phyloP scores from a whole-genome alignment of 1,140 invertebrate genomes.

The Tetramorium parvispinum region DNA sequence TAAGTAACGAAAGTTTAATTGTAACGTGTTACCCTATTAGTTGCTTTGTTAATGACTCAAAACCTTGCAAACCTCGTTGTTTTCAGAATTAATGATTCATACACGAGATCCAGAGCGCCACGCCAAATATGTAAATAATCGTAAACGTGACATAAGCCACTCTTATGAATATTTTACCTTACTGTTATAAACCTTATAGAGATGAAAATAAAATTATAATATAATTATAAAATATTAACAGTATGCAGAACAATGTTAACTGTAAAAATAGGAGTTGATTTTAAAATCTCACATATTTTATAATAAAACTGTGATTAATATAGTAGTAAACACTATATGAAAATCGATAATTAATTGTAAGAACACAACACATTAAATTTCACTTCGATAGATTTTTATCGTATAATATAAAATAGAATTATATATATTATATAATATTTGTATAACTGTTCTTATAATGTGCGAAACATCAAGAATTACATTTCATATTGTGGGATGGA shows the following conservation, averaged over 20 bases:
- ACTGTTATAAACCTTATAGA: background rate
- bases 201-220: background rate
- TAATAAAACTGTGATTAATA: background rate
- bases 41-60: conserved; percentile 39
- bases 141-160: background rate
- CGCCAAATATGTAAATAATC: conserved; percentile 41
- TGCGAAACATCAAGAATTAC: no score
- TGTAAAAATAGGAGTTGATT: background rate
- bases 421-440: background rate
- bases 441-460: no score
- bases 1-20: background rate
- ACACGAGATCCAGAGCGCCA: conserved; percentile 21
- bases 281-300: background rate
- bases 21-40: background rate
- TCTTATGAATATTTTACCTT: background rate
- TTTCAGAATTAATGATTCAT: conserved; percentile 46
- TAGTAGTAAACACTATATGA: background rate
- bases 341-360: background rate
- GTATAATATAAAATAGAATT: background rate
- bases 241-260: background rate
- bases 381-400: background rate
- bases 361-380: background rate
- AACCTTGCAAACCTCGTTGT: background rate
- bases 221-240: background rate
- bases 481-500: no score